Evolutionary conservation across 2,888 invertebrate species (phyloP), one percentile per base, ranked within the genome.

Genomic region (Luffia ferchaultella): DNA sequence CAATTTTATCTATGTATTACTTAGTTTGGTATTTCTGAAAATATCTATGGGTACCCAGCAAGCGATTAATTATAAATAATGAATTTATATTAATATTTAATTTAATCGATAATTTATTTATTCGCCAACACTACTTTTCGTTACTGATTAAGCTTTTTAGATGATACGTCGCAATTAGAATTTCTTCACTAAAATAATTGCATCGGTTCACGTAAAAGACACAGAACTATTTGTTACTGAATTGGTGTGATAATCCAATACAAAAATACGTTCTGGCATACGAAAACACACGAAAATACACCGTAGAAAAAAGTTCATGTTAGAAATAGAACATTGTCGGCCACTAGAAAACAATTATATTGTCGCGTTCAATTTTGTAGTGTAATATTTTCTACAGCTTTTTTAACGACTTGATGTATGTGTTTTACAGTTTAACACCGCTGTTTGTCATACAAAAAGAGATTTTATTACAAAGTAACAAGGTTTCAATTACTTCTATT

Each of bases 141-240:
- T n/a, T n/a, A n/a, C n/a, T n/a, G n/a, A n/a, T n/a, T n/a, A n/a
- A n/a, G n/a, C n/a, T n/a, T n/a, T n/a, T n/a, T n/a, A n/a, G n/a
- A n/a, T n/a, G n/a, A n/a, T n/a, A n/a, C n/a, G 30, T 12, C 30
- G 30, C 30, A 30, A 30, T 30, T 30, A 30, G 30, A 30, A 30
- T 30, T 30, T 30, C 62, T 57, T 48, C 48, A 41, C 53, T 52
- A 62, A 62, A 72, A 69, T 68, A 62, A 72, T 75, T 57, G 60
- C 57, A 60, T 59, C 63, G 68, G 65, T 70, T 62, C 56, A 58
- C 60, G 54, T 57, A 57, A 60, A 54, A 59, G 70, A 70, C 70
- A 53, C 56, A 54, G 41, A 60, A 60, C 55, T 66, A 70, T 74
- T 70, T 68, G 64, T 67, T 62, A 61, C 63, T 63, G 62, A 68